Evolutionary conservation across 2,113 vertebrate species (phyloP), one percentile per base, ranked within the genome.

Genomic region (Reinhardtius hippoglossoides): DNA sequence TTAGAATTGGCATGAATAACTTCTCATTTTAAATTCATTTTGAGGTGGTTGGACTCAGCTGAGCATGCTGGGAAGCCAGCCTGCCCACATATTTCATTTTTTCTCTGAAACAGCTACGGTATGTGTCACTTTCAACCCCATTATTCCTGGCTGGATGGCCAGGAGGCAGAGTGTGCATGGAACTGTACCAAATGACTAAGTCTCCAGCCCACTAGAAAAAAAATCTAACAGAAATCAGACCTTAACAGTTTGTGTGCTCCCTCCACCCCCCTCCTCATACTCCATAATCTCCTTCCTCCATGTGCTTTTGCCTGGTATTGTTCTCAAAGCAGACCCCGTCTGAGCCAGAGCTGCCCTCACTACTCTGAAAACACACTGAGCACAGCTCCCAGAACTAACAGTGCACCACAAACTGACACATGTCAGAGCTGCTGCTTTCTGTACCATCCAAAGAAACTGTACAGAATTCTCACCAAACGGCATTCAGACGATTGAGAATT

Each of bases 301-400:
- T 75, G 52, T 67, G 65, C 84, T 86, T 77, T 77, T 72, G 78
- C 20, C 65, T 72, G 67, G 58, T 59, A 75, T 84, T 86, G 80
- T 87, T 89, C 59, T 56, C 18, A 73, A 74, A 65, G 71, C 71
- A 66, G 26, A 67, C 56, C 59, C 46, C 12, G 66, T 52, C 21
- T 40, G 21, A 44, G 23, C 79, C 73, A 75, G 78, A 74, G 78
- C 65, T 58, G 46, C 78, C 65, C 74, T 52, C 59, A 46, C 63
- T 68, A 35, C 20, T 66, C 60, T 80, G 54, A 69, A 75, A 80
- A 72, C 68, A 81, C 44, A 21, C 70, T 69, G 10, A 44, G 31
- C 67, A 20, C 57, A 60, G 48, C n/a, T 56, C 50, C 50, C 50
- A 21, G 50, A 9, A 7, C 18, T 20, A 50, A 21, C 50, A 54